These are phyloP conservation scores for Cenopis cana DNA, from an alignment of 2,888 invertebrate species.

Conservation along the genomic window DNA sequence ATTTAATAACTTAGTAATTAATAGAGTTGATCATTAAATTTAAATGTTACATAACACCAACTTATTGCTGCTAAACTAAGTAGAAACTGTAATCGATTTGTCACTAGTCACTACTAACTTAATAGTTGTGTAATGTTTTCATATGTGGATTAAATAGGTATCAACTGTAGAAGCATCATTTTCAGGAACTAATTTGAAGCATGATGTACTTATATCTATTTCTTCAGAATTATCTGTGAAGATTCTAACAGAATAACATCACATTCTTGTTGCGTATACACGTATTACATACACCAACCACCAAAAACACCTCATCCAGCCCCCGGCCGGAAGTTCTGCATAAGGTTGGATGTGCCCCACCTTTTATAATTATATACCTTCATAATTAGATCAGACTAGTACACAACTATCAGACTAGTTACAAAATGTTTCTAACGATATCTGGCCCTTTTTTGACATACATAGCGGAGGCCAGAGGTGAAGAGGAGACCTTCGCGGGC, in stretches of 20 bases:
- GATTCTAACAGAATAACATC: too few relatives aligned
- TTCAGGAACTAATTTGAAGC: background rate
- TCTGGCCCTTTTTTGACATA: background rate
- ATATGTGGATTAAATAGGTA: slow-evolving; percentile 24
- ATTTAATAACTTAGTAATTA: slow-evolving; percentile 51
- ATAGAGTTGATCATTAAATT: slow-evolving; percentile 51
- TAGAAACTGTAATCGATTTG: slow-evolving; percentile 33
- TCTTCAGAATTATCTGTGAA: too few relatives aligned
- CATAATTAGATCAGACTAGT: too few relatives aligned
- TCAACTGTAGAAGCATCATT: slow-evolving; percentile 31
- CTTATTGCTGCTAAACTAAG: slow-evolving; percentile 51
- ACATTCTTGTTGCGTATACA: too few relatives aligned
- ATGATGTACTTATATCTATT: too few relatives aligned
- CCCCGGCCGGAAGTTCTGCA: background rate
- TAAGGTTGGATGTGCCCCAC: background rate
- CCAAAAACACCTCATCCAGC: background rate
- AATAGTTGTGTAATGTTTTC: slow-evolving; percentile 31
- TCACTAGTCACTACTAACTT: slow-evolving; percentile 20
- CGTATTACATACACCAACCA: too few relatives aligned
- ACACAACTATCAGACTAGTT: background rate
- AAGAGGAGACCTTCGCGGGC: background rate
- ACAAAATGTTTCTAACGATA: background rate
- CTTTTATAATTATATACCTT: background rate
- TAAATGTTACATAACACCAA: slow-evolving; percentile 60
- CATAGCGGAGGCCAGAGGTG: background rate